These are phyloP conservation scores for Copidosoma floridanum DNA, from an alignment of 1,140 invertebrate genomes.

Conservation along the genomic window DNA sequence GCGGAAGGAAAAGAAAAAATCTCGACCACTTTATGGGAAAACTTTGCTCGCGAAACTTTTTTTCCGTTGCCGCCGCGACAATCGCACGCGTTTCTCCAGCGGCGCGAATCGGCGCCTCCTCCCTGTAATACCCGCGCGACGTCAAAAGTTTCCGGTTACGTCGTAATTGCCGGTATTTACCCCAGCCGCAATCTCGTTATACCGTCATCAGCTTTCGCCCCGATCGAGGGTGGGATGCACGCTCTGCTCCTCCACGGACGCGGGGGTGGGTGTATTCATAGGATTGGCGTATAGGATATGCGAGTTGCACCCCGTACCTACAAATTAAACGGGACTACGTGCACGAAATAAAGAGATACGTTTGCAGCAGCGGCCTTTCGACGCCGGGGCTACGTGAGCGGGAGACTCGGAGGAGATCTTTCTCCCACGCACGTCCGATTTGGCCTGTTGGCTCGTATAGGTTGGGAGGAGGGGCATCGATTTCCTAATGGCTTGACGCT, in stretches of 20 bases:
- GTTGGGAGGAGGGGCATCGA: too few relatives aligned
- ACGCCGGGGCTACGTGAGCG: neutral
- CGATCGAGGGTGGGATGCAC: neutral
- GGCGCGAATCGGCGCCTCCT: too few relatives aligned
- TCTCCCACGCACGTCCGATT: neutral
- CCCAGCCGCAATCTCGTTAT: slow-evolving; percentile 14
- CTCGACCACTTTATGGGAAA: neutral
- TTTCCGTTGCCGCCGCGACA: neutral
- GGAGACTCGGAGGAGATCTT: too few relatives aligned
- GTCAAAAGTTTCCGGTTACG: neutral
- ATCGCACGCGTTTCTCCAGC: neutral
- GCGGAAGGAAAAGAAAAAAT: too few relatives aligned
- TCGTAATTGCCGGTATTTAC: slow-evolving; percentile 18
- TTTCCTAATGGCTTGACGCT: neutral
- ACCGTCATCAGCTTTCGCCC: neutral
- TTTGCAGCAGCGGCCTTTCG: too few relatives aligned
- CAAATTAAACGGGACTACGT: slow-evolving; percentile 8
- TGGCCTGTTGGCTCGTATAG: too few relatives aligned
- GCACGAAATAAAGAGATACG: slow-evolving; percentile 18
- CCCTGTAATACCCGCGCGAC: neutral
- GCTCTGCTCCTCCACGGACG: too few relatives aligned
- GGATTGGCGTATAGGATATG: too few relatives aligned
- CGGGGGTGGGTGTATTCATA: neutral
- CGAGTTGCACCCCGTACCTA: too few relatives aligned
- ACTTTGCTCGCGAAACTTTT: neutral